Conservation (phyloP, 2,113 vertebrate genomes). For the Tachycineta bicolor region DNA sequence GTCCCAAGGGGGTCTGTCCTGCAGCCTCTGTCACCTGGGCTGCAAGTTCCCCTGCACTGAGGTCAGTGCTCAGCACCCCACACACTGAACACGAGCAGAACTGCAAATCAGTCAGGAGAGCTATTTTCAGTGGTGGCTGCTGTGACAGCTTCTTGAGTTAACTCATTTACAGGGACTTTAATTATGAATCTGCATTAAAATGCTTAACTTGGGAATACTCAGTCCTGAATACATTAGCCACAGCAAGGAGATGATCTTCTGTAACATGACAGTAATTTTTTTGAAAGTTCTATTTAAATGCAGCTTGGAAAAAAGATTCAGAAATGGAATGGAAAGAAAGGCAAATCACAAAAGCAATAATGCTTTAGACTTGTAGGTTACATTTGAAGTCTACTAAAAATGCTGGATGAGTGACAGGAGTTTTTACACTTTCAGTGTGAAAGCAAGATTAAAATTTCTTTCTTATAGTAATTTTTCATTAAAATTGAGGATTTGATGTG, state of each 20-base stretch:
- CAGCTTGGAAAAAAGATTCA: not conserved
- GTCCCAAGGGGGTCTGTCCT: not conserved
- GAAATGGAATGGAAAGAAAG: not conserved
- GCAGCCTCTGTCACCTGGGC: not conserved
- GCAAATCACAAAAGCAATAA: not conserved
- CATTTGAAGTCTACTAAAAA: not conserved
- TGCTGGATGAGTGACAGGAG: not conserved
- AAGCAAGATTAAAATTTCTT: not conserved
- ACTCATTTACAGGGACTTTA: conserved; percentile 17
- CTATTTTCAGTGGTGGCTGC: not conserved
- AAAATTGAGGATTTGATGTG: not conserved
- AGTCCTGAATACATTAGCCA: not conserved
- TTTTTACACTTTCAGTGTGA: not conserved
- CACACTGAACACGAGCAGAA: not conserved
- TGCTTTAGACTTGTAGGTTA: not conserved
- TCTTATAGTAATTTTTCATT: not conserved
- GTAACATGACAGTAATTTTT: not conserved
- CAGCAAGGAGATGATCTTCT: not conserved
- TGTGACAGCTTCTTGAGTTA: conserved; percentile 5
- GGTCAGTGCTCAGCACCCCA: not conserved
- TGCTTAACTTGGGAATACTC: conserved; percentile 16
- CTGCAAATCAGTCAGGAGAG: not conserved
- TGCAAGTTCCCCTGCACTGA: not conserved
- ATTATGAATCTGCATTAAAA: conserved; percentile 32
- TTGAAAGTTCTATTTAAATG: not conserved